Base-by-base conservation (phyloP, 2,888 invertebrate genomes). In the Teleogryllus oceanicus region DNA sequence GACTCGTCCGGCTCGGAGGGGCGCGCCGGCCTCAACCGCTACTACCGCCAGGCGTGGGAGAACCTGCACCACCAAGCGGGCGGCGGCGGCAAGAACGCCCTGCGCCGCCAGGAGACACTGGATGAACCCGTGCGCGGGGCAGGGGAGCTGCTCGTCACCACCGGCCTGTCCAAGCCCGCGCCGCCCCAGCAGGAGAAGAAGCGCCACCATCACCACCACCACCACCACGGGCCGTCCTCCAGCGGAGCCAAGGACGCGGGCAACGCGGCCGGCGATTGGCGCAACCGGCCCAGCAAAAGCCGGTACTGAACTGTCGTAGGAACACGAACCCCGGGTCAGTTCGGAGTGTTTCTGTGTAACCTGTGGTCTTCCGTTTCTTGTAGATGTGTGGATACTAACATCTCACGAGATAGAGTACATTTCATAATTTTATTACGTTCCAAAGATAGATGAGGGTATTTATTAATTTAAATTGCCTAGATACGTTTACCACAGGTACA, bases 31-130 rank as follows among this genome's bases (percentile, higher is more conserved):
- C 89, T 97, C 82, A 96, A 95, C 86, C 91, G 95, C 81, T 96
- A 95, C 88, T 96, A 96, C 88, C 91, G 95, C 50, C 94, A 96
- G 87, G 96, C 96, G 3, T 97, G 97, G 97, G 96, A 96, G 86
- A 96, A 96, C 86, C 90, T 97, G 4, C 95, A 95, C 86, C 95
- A 95, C 86, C 92, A 94, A 8, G 80, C 80, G 21, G 82, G 79
- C 24, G 78, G 81, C 8, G 83, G 81, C 21, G 82, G 83, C 74
- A 92, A 91, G 84, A 89, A 88, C 84, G 91, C 91, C 0, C 86
- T 92, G 78, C 88, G 91, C 78, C 90, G 92, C 80, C 94, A 93
- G 86, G 93, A 94, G 84, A 92, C 92, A 62, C 87, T 93, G 85
- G 93, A 93, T 87, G 92, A 92, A 84, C 92, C 92, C 49, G 85